Evolutionary conservation across 1,140 invertebrate genomes (phyloP).

Genomic region (Drosophila takahashii): DNA sequence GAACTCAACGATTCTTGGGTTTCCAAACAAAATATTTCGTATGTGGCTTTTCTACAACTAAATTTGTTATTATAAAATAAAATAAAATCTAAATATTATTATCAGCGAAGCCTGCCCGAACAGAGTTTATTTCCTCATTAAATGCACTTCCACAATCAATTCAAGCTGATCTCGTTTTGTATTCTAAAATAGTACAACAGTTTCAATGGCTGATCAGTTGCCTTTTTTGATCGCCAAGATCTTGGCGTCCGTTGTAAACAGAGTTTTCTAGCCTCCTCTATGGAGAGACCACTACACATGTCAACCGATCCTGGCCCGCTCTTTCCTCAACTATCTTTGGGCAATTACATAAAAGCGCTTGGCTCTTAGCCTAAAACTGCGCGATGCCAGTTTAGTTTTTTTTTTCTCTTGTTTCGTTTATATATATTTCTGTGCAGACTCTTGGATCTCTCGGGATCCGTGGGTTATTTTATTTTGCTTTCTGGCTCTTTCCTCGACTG

Average conservation of each 20-base stretch:
- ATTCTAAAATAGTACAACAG: neutral
- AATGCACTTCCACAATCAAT: constrained; percentile 1
- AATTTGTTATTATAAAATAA: no score
- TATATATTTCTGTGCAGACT: constrained; percentile 16
- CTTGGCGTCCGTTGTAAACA: constrained; percentile 23
- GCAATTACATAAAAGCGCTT: constrained; percentile 79
- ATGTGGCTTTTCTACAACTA: no score
- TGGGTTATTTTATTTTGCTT: constrained; percentile 30
- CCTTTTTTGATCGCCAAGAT: constrained; percentile 24
- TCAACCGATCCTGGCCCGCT: constrained; percentile 15
- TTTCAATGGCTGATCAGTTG: constrained; percentile 1
- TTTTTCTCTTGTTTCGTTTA: constrained; percentile 24
- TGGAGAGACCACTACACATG: constrained; percentile 25
- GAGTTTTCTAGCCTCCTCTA: neutral
- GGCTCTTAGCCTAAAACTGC: constrained; percentile 70
- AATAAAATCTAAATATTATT: no score
- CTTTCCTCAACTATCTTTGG: constrained; percentile 54
- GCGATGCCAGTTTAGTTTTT: constrained; percentile 9
- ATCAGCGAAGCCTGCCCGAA: no score
- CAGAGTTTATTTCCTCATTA: neutral
- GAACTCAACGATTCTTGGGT: no score
- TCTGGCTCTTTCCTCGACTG: constrained; percentile 14
- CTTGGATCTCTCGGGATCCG: constrained; percentile 6
- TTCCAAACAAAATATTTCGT: no score
- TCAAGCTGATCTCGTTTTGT: constrained; percentile 1